phyloP scores from a whole-genome alignment of 2,797 vertebrate genomes.

The Lepus townsendii region DNA sequence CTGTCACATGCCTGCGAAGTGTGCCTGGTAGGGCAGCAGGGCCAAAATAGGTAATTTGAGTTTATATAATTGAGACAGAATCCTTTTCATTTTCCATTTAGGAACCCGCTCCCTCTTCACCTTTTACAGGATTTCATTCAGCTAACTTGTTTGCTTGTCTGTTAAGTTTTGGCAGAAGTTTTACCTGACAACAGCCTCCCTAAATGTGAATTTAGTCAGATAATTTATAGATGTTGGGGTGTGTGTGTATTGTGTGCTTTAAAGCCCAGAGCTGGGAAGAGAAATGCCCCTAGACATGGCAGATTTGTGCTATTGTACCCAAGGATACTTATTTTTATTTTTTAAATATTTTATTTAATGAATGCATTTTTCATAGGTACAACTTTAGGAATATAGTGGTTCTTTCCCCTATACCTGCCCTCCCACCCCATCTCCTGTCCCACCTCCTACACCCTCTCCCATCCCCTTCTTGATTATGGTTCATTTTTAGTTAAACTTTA shows the following conservation, averaged over 20 bases:
- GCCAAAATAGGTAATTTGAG: neutral
- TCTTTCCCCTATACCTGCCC: too few relatives aligned
- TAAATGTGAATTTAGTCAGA: neutral
- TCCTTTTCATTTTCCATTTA: neutral
- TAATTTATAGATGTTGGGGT: neutral
- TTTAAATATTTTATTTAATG: too few relatives aligned
- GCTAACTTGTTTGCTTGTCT: constrained; percentile 32
- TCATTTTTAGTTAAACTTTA: too few relatives aligned
- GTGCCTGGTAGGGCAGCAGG: neutral
- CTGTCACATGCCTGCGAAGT: neutral
- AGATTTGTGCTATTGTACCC: neutral
- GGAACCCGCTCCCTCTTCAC: neutral
- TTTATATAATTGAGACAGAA: neutral
- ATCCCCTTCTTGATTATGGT: too few relatives aligned
- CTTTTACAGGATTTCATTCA: constrained; percentile 32
- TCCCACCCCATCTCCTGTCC: too few relatives aligned
- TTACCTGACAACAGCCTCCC: neutral
- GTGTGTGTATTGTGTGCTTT: neutral
- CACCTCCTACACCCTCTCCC: too few relatives aligned
- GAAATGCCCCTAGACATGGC: neutral
- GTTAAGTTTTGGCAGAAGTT: neutral
- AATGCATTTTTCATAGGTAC: too few relatives aligned
- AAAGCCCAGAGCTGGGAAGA: neutral
- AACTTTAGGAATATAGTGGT: too few relatives aligned
- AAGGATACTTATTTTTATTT: too few relatives aligned